Base-by-base conservation (phyloP, 2,888 invertebrate genomes). In the Rhorus exstirpatorius region DNA sequence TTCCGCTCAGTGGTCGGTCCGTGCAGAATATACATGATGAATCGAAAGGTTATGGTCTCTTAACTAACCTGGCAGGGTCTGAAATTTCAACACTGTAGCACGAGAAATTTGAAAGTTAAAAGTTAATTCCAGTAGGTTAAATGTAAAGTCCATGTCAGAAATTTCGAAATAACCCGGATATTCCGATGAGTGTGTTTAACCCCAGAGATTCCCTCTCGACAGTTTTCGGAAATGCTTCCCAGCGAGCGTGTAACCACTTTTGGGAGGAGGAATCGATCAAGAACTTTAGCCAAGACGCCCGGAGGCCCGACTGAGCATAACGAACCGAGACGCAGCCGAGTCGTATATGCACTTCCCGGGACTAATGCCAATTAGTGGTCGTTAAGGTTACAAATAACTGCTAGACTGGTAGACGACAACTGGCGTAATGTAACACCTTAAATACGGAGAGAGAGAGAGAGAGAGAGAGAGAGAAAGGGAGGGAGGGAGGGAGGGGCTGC, bases 311-410 rank as follows among this genome's bases (percentile, higher is more conserved):
- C 65, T 14, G 51, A 35, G 10, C 24, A 1, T 6, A 60, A 31
- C 41, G 51, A 46, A 24, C 31, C 53, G 44, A 67, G 46, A 49
- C 58, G 44, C 51, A 17, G 58, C 24, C n/a, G 41, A 71, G 21
- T 61, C 44, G 24, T 67, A 75, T 46, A 67, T 51, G 79, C 78
- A 78, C 78, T 79, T 78, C 61, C 55, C 77, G 80, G 72, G 82
- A 81, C 77, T 70, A 79, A 81, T 83, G 87, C 87, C 89, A 88
- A 90, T 90, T 90, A 90, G 85, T 85, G 86, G 88, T 89, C 88
- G 90, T 90, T 89, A 87, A 85, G 87, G 89, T 89, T 87, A 89
- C 88, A 88, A 90, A 89, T 89, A 90, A 89, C 86, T 88, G 81
- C 82, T 76, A 83, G 81, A 81, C 84, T 70, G 75, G 85, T 84